Evolutionary conservation across 2,797 vertebrate species (phyloP), one percentile per base, ranked within the genome.

Genomic region (Monodelphis domestica): DNA sequence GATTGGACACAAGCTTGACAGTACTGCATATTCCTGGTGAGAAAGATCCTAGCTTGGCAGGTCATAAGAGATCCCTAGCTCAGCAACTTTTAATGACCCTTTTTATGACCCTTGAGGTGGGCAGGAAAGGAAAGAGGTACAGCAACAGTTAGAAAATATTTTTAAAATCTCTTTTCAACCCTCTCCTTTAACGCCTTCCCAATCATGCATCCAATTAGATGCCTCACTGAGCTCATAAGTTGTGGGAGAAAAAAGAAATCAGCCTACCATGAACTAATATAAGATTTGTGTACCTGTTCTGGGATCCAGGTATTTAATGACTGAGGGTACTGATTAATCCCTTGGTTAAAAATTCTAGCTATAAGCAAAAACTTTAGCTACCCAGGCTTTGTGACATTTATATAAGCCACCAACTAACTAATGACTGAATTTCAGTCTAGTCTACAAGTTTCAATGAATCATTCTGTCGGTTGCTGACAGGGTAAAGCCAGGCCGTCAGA

Each of bases 401-500:
- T 11, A 14, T 89, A 95, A 92, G 56, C 38, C 38, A 84, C 70
- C 70, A 84, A 45, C 38, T 45, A 93, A 92, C 50, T 95, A 95
- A 57, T 24, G 56, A 30, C 87, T 89, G 87, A 84, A 2, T 92
- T 89, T 90, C 54, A 89, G 59, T 28, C 54, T 89, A 89, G 96
- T 90, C 54, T 21, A 91, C 0, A 57, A n/a, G 88, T 94, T 97
- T 96, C 50, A 87, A 21, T 95, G 91, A 96, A 87, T 90, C 3
- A 9, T 59, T 94, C 51, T 89, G 33, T 91, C 89, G 93, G 63
- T 26, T 92, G 89, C 57, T 93, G 92, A 70, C 89, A 94, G 70
- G 93, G 92, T 59, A 97, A 95, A 95, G 54, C n/a, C 90, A 97
- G 84, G 53, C 29, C 29, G 57, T 89, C 56, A 96, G 91, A 70